Conservation (phyloP, 2,888 invertebrate genomes). For the Eupsilia transversa region DNA sequence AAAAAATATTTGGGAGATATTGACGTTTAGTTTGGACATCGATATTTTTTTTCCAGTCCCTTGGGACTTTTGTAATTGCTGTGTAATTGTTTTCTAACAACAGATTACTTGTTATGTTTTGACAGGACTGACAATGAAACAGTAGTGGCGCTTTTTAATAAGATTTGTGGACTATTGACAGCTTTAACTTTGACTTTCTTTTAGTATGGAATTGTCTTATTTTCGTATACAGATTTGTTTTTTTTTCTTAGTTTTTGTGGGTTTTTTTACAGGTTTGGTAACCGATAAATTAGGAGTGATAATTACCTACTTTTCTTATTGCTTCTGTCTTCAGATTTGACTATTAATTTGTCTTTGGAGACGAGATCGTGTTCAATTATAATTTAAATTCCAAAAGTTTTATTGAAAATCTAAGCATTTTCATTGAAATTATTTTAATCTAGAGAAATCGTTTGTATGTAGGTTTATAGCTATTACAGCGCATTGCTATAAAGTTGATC, state of each 20-base stretch:
- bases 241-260: not conserved
- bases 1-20: conserved; percentile 65
- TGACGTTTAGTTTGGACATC: conserved; percentile 68
- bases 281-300: too few species aligned
- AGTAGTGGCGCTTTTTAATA: conserved; percentile 67
- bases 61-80: conserved; percentile 77
- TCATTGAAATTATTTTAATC: conserved; percentile 4
- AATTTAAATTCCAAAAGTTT: not conserved
- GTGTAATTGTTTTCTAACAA: conserved; percentile 82
- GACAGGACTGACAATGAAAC: conserved; percentile 74
- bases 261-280: too few species aligned
- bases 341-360: not conserved
- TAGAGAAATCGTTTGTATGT: conserved; percentile 37
- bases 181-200: conserved; percentile 32
- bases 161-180: conserved; percentile 70
- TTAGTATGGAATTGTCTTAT: conserved; percentile 13
- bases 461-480: conserved; percentile 33
- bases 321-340: too few species aligned
- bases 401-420: not conserved
- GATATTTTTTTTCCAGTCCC: conserved; percentile 65
- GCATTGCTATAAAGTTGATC: conserved; percentile 35
- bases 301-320: too few species aligned
- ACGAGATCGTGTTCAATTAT: not conserved
- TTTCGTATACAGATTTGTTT: conserved; percentile 5
- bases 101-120: conserved; percentile 79